phyloP scores from a whole-genome alignment of 2,888 invertebrate genomes.

The Papilio protenor region DNA sequence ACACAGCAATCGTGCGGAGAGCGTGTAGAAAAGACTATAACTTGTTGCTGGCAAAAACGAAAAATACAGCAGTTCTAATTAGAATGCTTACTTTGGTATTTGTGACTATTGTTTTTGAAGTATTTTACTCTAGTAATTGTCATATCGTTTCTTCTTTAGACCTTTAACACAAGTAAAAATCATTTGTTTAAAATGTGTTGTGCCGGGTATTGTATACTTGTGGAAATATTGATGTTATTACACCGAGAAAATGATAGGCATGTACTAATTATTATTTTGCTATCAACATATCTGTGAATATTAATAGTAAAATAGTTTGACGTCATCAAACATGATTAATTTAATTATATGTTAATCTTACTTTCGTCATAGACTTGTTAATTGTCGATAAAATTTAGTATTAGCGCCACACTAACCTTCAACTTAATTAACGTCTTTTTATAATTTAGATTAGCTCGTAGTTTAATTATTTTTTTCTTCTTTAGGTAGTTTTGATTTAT shows the following conservation, averaged over 20 bases:
- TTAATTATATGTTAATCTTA: not conserved
- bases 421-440: conserved; percentile 11
- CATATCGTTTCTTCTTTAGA: not conserved
- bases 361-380: not conserved
- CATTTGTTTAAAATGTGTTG: not conserved
- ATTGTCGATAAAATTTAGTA: not conserved
- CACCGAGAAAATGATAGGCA: not conserved
- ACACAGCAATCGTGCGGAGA: not conserved
- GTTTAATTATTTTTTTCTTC: not conserved
- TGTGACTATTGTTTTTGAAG: not conserved
- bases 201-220: not conserved
- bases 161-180: not conserved
- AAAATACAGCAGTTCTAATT: not conserved
- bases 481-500: not conserved
- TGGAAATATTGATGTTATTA: not conserved
- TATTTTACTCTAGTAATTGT: not conserved
- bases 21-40: not conserved
- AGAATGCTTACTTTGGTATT: not conserved
- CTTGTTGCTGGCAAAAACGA: not conserved
- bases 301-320: not conserved
- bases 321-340: not conserved
- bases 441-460: not conserved
- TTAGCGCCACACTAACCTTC: conserved; percentile 1
- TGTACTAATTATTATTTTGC: too few relatives aligned
- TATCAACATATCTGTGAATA: not conserved